A percentile compares a stretch with the other conserved stretches of the same genome.
Evolutionary conservation across 2,888 invertebrate genomes (phyloP).

Genomic region (Campopleginae sp.): DNA sequence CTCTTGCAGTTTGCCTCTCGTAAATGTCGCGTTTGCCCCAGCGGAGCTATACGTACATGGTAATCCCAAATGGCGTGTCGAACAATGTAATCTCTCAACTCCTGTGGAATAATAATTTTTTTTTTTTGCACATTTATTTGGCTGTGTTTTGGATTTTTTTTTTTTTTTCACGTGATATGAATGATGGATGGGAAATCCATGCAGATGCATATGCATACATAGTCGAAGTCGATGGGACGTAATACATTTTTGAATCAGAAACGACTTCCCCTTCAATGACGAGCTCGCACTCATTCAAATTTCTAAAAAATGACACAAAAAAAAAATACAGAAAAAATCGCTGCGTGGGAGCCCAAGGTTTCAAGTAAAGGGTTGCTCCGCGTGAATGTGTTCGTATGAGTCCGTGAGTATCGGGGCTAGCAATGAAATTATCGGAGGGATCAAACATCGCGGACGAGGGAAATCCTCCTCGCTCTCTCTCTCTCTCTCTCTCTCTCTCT

Average conservation of each 20-base stretch:
- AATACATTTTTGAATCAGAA: slow-evolving; percentile 44
- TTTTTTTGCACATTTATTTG: slow-evolving; percentile 29
- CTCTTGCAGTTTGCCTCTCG: slow-evolving; percentile 42
- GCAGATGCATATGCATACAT: neutral
- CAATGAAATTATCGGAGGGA: slow-evolving; percentile 64
- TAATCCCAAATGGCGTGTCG: slow-evolving; percentile 65
- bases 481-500: neutral
- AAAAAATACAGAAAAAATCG: slow-evolving; percentile 14
- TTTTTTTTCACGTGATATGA: slow-evolving; percentile 3
- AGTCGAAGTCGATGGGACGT: neutral
- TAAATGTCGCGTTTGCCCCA: slow-evolving; percentile 50
- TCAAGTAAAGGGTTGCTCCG: slow-evolving; percentile 7
- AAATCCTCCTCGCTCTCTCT: slow-evolving; percentile 5
- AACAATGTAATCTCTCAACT: slow-evolving; percentile 63
- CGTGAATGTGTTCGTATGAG: neutral
- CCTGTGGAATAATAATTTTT: slow-evolving; percentile 53
- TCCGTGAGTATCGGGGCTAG: slow-evolving; percentile 50
- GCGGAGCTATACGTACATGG: slow-evolving; percentile 31
- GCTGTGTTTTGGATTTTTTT: neutral
- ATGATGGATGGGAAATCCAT: neutral
- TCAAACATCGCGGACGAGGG: slow-evolving; percentile 53
- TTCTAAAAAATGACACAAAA: slow-evolving; percentile 19
- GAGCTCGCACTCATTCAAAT: slow-evolving; percentile 36
- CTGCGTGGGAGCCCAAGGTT: slow-evolving; percentile 1
- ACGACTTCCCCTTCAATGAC: slow-evolving; percentile 21